phyloP scores from a whole-genome alignment of 2,113 vertebrate genomes.

The Myotis yumanensis region DNA sequence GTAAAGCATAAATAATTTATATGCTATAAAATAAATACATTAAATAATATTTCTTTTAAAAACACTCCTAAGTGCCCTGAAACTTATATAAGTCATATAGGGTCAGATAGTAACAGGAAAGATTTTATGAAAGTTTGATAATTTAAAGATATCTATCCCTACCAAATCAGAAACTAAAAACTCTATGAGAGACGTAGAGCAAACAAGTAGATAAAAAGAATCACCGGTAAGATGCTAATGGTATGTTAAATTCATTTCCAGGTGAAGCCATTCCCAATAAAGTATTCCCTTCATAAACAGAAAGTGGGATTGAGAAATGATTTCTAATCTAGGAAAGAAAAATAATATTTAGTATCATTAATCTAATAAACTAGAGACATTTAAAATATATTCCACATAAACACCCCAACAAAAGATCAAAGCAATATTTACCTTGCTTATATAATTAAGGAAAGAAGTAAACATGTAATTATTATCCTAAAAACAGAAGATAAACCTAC shows the following conservation, averaged over 20 bases:
- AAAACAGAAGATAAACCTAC: background rate
- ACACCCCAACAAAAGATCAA: background rate
- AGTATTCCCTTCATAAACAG: conserved; percentile 89
- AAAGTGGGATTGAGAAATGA: conserved; percentile 93
- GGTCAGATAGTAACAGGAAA: background rate
- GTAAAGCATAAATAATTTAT: background rate
- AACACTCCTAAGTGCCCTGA: background rate
- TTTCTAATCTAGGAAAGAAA: conserved; percentile 90
- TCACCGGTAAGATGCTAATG: conserved; percentile 93
- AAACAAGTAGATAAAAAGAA: conserved; percentile 38
- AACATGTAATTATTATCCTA: background rate
- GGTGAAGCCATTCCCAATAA: conserved; percentile 91
- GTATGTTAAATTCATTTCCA: conserved; percentile 93
- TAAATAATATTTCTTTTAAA: background rate
- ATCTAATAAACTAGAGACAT: background rate
- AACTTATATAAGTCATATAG: background rate
- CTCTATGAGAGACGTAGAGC: background rate
- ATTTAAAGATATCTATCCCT: conserved; percentile 24
- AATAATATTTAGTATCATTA: conserved; percentile 50
- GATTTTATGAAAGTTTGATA: conserved; percentile 14
- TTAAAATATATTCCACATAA: background rate
- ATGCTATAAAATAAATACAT: background rate
- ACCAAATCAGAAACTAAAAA: conserved; percentile 37
- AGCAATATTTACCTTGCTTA: background rate
- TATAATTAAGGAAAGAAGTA: conserved; percentile 36